phyloP scores from a whole-genome alignment of 2,797 vertebrate genomes.

The Sus cebifrons region DNA sequence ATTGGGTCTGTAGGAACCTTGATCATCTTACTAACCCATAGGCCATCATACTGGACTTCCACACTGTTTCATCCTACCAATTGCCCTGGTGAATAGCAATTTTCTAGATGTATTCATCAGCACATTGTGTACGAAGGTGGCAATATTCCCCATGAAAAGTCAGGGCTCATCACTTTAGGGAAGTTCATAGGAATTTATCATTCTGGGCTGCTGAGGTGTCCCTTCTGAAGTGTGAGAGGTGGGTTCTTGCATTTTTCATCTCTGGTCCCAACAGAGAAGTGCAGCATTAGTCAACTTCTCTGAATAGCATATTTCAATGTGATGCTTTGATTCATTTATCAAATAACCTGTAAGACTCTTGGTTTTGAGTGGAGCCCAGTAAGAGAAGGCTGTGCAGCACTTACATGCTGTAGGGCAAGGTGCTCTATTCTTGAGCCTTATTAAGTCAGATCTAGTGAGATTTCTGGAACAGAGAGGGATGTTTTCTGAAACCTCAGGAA shows the following conservation, averaged over 20 bases:
- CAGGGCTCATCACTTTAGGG: not conserved
- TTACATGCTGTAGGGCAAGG: not conserved
- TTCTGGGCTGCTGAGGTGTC: not conserved
- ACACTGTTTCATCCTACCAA: not conserved
- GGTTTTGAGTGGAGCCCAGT: not conserved
- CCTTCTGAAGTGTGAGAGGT: not conserved
- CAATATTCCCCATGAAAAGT: not conserved
- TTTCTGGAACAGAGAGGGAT: not conserved
- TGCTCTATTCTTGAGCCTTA: not conserved
- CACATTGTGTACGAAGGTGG: not conserved
- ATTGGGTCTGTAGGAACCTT: not conserved
- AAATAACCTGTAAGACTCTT: not conserved
- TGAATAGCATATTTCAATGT: not conserved
- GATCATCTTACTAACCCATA: not conserved
- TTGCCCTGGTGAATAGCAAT: not conserved
- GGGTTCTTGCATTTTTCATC: not conserved
- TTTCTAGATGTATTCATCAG: not conserved
- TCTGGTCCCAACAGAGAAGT: not conserved
- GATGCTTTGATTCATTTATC: constrained; percentile 23
- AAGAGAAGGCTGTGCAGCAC: not conserved
- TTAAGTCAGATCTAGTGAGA: not conserved
- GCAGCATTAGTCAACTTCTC: not conserved
- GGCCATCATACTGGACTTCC: not conserved
- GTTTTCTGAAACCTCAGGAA: constrained; percentile 26
- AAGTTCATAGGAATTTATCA: constrained; percentile 14